Conservation (phyloP, 2,888 invertebrate species). For the Amiota mariae region DNA sequence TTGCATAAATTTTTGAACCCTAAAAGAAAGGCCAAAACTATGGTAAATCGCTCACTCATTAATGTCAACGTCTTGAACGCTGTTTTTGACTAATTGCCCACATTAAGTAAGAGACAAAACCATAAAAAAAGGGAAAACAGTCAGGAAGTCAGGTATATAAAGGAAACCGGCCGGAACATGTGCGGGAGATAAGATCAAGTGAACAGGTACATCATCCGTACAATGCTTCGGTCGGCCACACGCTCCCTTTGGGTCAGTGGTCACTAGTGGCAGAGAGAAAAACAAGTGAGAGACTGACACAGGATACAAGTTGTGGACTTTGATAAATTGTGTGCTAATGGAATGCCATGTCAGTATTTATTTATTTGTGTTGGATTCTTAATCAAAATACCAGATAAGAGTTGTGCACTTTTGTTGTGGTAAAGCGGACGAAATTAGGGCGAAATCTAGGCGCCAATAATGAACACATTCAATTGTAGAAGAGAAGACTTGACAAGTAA, state of each 20-base stretch:
- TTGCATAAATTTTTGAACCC: neutral
- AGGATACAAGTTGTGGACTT: slow-evolving; percentile 37
- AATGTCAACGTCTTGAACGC: slow-evolving; percentile 51
- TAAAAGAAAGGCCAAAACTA: slow-evolving; percentile 46
- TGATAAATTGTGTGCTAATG: slow-evolving; percentile 73
- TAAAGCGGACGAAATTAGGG: neutral
- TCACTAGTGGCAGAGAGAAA: slow-evolving; percentile 5
- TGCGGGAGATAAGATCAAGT: slow-evolving; percentile 33
- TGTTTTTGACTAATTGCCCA: slow-evolving; percentile 63
- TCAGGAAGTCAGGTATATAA: neutral
- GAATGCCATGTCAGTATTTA: slow-evolving; percentile 71
- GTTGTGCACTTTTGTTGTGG: neutral
- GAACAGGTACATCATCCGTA: slow-evolving; percentile 16
- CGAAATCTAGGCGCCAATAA: slow-evolving; percentile 10
- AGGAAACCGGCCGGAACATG: slow-evolving; percentile 11
- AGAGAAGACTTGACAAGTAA: neutral
- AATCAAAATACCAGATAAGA: neutral
- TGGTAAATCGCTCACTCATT: slow-evolving; percentile 58
- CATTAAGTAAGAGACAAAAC: slow-evolving; percentile 41
- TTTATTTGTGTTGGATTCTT: slow-evolving; percentile 43
- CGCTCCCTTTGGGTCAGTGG: slow-evolving; percentile 32
- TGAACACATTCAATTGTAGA: neutral
- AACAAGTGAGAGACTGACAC: neutral
- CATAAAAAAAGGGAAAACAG: neutral
- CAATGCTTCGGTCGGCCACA: neutral